Evolutionary conservation across 2,888 invertebrate genomes (phyloP), one percentile per base, ranked within the genome.

Genomic region (Pseudococcus longispinus): DNA sequence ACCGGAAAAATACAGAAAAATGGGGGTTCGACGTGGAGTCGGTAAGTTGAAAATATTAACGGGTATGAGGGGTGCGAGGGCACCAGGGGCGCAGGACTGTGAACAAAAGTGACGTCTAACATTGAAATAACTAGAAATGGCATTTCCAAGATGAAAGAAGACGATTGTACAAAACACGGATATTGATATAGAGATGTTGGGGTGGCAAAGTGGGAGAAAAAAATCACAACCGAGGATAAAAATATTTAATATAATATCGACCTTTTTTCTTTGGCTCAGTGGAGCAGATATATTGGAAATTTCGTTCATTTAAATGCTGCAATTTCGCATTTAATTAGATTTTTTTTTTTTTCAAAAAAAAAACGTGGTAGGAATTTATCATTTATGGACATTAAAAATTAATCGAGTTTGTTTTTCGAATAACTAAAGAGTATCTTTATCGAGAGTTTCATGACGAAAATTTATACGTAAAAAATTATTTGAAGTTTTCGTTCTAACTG

Each of bases 111-210:
- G 77, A 80, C 77, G 42, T 80, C 20, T 42, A 80, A 80, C 77
- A n/a, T 80, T 80, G 20, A 42, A 80, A 80, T 80, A 42, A 80
- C 42, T 42, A 80, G 20, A 42, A 80, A 42, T 80, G 77, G 77
- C 42, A 80, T 80, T 80, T 80, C 6, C 37, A 11, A 80, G 42
- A 80, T 80, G 77, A 80, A 80, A 80, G 70, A 70, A 70, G 23
- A 80, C 20, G 77, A 80, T 42, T 37, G 77, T 80, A 37, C 6
- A 23, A 13, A 37, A 80, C 42, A 42, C 37, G 20, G 77, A 80
- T 80, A 80, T 80, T n/a, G 42, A 80, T 80, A 80, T 80, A 80
- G 20, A 80, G 20, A 6, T 9, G 20, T 23, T 20, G 20, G 11
- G 77, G 18, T 20, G 37, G 8, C 2, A 37, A 42, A 20, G 11